A percentile compares a stretch with the other conserved stretches of the same genome.
These are phyloP conservation scores for Orthosia cruda DNA, from an alignment of 2,888 invertebrate genomes.

Conservation along the genomic window DNA sequence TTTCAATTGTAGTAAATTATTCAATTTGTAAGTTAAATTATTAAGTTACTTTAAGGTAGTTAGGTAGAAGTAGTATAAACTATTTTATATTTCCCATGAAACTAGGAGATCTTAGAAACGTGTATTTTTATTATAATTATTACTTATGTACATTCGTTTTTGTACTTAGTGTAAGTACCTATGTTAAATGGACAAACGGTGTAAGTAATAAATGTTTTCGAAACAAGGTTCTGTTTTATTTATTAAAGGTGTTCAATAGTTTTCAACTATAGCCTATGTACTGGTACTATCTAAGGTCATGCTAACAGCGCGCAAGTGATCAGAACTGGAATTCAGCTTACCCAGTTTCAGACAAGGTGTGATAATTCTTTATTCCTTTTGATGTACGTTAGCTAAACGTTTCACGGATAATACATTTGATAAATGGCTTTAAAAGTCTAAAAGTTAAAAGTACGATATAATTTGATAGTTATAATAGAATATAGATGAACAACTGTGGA, in stretches of 20 bases:
- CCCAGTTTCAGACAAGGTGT: neutral
- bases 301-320: neutral
- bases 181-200: conserved; percentile 37
- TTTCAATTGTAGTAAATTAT: conserved; percentile 34
- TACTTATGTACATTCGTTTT: conserved; percentile 3
- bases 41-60: conserved; percentile 16
- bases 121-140: conserved; percentile 3
- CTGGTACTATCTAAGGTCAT: neutral
- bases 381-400: conserved; percentile 8
- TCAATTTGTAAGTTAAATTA: conserved; percentile 26
- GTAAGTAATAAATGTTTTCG: conserved; percentile 45
- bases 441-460: neutral
- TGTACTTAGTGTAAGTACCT: conserved; percentile 35
- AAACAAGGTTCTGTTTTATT: conserved; percentile 12
- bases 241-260: neutral
- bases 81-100: conserved; percentile 23
- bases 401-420: neutral
- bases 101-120: conserved; percentile 35
- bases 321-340: neutral
- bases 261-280: too few relatives aligned
- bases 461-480: neutral
- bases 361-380: neutral
- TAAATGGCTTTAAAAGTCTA: too few relatives aligned
- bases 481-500: too few relatives aligned
- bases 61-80: neutral